Evolutionary conservation across 2,113 vertebrate genomes (phyloP), one percentile per base, ranked within the genome.

Genomic region (Chiloscyllium plagiosum): DNA sequence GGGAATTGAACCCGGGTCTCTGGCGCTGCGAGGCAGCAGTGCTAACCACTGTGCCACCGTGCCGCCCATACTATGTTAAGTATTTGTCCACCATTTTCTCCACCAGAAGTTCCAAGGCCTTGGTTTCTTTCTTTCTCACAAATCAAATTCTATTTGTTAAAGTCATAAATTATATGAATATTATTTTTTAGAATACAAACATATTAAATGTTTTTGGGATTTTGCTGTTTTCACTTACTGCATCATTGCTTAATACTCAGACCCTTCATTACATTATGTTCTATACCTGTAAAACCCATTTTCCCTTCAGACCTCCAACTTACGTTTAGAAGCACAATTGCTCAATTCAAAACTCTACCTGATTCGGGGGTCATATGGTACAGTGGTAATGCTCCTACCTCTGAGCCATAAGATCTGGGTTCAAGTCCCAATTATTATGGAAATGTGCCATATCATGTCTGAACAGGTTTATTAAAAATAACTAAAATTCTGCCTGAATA

Each of bases 71-170:
- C n/a, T n/a, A 17, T 2, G 4, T 15, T 4, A 93, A 93, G 65
- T 1, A 7, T n/a, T 83, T 22, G 37, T 20, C 80, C 4, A 5
- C 37, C 42, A 47, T 83, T 20, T 42, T 68, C 89, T 68, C n/a
- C 61, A 66, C 4, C 61, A 37, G 89, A 37, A 61, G 65, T 37
- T 24, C 37, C 17, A 2, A 68, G 7, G 61, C 61, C 17, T 66
- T 29, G 20, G 24, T 29, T 76, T 95, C 10, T 33, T 52, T 72
- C 26, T 72, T 50, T 50, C 68, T 24, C 42, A 3, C 24, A 76
- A 95, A 95, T 76, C 20, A 72, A 33, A 72, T 95, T 95, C n/a
- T 22, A 50, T 47, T 94, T 94, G 10, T 20, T 69, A 94, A 95
- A 19, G 52, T 17, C 42, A 72, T 50, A 13, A 72, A 52, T 50